Base-by-base conservation (phyloP, 2,888 invertebrate genomes). In the Acanthosepion lycidas region DNA sequence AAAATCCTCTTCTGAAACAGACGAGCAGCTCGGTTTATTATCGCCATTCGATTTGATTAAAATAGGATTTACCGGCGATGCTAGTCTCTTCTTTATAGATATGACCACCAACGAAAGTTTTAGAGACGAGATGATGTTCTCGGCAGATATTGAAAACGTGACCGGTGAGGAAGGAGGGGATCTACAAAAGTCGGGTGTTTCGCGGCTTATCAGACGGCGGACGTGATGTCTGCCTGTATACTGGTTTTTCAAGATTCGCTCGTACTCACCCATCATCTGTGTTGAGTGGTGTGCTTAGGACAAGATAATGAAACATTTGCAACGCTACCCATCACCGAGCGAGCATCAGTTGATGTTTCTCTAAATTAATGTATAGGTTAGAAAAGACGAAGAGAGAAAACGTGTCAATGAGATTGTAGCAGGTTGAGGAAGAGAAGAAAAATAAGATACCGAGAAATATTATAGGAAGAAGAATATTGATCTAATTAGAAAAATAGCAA, bases 261-360 rank as follows among this genome's bases (percentile, higher is more conserved):
- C 12, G n/a, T n/a, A 78, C 78, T 78, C n/a, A n/a, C n/a, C 15
- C 78, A 78, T 78, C 78, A 33, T n/a, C 78, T 6, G n/a, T n/a
- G 78, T 78, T n/a, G 78, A 28, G 78, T 33, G 23, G 78, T 78
- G 78, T 78, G 78, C n/a, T 78, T 8, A 2, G n/a, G n/a, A 33
- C n/a, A n/a, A 78, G 78, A 78, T 78, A 78, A 78, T 78, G 78
- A 78, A 78, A 78, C n/a, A 33, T n/a, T 78, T 78, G 78, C 78
- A 33, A 5, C 78, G 5, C 78, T 33, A 78, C 78, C n/a, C n/a
- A 33, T 15, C n/a, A 78, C n/a, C n/a, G 33, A 78, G 15, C 15
- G 78, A n/a, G 33, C n/a, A 33, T n/a, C n/a, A 9, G 9, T 78
- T 78, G 78, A 5, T 78, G 12, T 78, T n/a, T n/a, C n/a, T 78